Conservation (phyloP, 2,113 vertebrate species). For the Charadrius vociferus region DNA sequence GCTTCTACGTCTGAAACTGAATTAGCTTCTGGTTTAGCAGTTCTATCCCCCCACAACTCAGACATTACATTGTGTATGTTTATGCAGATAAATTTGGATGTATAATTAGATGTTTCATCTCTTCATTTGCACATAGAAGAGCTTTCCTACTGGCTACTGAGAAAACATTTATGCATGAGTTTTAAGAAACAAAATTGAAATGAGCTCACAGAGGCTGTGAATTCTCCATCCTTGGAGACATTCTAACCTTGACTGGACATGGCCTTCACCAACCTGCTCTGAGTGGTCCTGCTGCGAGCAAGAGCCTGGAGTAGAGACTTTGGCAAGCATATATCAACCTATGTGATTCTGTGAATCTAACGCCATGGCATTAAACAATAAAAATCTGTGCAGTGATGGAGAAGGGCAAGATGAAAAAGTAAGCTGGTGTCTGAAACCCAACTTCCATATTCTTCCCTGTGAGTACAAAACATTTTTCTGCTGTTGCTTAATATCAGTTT, state of each 20-base stretch:
- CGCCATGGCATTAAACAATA: neutral
- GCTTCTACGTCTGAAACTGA: conserved; percentile 19
- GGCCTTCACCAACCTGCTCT: neutral
- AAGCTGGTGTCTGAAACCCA: neutral
- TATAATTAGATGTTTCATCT: conserved; percentile 8
- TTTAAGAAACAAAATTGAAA: conserved; percentile 5
- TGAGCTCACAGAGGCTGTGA: neutral
- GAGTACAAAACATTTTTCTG: neutral
- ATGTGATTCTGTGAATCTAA: neutral
- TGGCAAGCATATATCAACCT: neutral
- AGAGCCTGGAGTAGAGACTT: neutral
- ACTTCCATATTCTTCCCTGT: neutral
- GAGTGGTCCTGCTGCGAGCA: neutral
- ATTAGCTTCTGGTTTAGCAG: conserved; percentile 29
- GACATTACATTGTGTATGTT: conserved; percentile 12
- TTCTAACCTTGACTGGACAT: neutral
- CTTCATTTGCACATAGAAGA: conserved; percentile 35
- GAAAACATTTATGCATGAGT: neutral
- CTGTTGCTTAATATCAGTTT: neutral
- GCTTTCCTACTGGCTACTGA: neutral
- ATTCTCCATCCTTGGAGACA: neutral
- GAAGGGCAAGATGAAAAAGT: neutral
- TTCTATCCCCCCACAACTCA: neutral
- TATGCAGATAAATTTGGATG: conserved; percentile 36
- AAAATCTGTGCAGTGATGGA: neutral